Conservation (phyloP, 2,888 invertebrate species). For the Drosophila pseudotalamancana region DNA sequence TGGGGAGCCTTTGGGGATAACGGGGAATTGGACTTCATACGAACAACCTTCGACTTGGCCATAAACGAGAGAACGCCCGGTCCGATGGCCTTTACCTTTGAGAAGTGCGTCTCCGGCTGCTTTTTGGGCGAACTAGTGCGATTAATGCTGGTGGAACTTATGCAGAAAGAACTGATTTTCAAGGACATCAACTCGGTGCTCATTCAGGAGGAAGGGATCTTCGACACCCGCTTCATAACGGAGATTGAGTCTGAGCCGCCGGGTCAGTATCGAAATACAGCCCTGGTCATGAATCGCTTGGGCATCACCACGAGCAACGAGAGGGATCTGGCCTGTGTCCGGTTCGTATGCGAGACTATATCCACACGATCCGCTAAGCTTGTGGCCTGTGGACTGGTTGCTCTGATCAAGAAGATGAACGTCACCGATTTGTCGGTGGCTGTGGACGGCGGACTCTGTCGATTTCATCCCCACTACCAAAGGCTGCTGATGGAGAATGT, state of each 20-base stretch:
- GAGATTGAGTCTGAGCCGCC: constrained; percentile 95
- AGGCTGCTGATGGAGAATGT: constrained; percentile 29
- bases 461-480: constrained; percentile 56
- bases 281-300: constrained; percentile 92
- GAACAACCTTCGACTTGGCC: constrained; percentile 91
- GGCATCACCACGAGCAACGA: constrained; percentile 87
- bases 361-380: constrained; percentile 96
- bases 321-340: constrained; percentile 94
- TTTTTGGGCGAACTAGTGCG: constrained; percentile 98
- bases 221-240: constrained; percentile 97
- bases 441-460: constrained; percentile 57
- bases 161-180: constrained; percentile 86
- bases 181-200: constrained; percentile 26
- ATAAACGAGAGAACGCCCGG: constrained; percentile 93
- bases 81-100: constrained; percentile 91
- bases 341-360: constrained; percentile 94
- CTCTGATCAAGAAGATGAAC: constrained; percentile 94
- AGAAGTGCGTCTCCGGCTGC: constrained; percentile 95
- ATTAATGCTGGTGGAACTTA: constrained; percentile 91
- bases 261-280: constrained; percentile 90
- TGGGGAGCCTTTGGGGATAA: constrained; percentile 98
- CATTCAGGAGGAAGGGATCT: constrained; percentile 84
- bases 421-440: constrained; percentile 92
- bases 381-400: constrained; percentile 94
- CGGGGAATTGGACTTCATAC: constrained; percentile 92